Percentiles rank a stretch among this genome's conserved stretches.
Conservation (phyloP, 2,113 vertebrate genomes). For the Megalops atlanticus region DNA sequence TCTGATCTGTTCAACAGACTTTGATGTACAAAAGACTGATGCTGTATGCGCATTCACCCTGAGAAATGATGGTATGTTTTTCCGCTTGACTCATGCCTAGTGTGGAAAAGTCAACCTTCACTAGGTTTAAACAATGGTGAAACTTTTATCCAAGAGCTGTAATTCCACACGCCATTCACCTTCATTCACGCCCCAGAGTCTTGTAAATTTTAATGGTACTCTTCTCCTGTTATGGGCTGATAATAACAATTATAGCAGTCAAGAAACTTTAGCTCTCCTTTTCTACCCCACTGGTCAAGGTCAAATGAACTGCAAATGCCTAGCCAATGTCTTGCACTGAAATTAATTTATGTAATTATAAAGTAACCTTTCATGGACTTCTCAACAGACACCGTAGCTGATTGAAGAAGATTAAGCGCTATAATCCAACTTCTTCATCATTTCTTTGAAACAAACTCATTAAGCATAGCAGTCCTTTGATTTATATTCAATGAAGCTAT, state of each 20-base stretch:
- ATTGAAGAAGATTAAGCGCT: slow-evolving; percentile 35
- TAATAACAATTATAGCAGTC: slow-evolving; percentile 13
- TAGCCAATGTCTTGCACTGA: not conserved
- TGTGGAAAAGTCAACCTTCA: not conserved
- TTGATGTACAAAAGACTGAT: not conserved
- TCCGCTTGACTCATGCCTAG: not conserved
- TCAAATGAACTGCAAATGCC: not conserved
- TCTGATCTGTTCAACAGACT: not conserved
- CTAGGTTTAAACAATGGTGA: not conserved
- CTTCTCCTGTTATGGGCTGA: not conserved
- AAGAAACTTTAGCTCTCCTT: not conserved
- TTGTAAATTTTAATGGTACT: not conserved
- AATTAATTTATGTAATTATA: slow-evolving; percentile 17
- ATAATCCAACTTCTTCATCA: slow-evolving; percentile 40
- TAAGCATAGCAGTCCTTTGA: slow-evolving; percentile 40
- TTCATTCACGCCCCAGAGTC: not conserved
- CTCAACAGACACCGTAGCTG: not conserved
- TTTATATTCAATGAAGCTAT: slow-evolving; percentile 35
- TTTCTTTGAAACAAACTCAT: slow-evolving; percentile 42
- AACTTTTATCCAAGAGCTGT: not conserved
- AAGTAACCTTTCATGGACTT: slow-evolving; percentile 16
- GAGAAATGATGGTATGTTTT: not conserved
- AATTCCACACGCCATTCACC: not conserved
- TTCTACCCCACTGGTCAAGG: not conserved
- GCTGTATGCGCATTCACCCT: not conserved